Percentiles rank a stretch among this genome's conserved stretches.
Evolutionary conservation across 2,888 invertebrate genomes (phyloP).

Genomic region (Polymixis flavicincta): DNA sequence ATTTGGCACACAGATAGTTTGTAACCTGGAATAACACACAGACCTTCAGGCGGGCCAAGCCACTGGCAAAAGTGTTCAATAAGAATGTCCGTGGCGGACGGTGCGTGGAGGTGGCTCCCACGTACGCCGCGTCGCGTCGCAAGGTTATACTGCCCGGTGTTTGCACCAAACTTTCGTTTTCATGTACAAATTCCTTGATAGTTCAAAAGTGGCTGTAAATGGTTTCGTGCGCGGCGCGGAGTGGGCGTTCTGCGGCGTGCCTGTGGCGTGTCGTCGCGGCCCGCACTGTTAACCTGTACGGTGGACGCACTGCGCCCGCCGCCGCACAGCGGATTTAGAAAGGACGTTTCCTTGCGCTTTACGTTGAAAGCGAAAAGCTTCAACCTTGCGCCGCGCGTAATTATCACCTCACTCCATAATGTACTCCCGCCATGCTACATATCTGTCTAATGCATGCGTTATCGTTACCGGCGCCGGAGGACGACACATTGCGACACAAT

Average conservation of each 20-base stretch:
- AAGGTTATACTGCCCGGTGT: neutral
- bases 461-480: slow-evolving; percentile 13
- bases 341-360: slow-evolving; percentile 57
- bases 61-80: neutral
- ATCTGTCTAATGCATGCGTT: slow-evolving; percentile 30
- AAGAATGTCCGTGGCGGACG: neutral
- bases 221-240: neutral
- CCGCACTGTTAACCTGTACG: no score
- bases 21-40: neutral
- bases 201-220: neutral
- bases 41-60: no score
- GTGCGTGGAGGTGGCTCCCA: neutral
- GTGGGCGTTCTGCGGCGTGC: neutral
- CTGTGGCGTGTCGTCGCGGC: neutral
- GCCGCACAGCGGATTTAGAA: slow-evolving; percentile 53
- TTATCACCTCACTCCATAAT: slow-evolving; percentile 37
- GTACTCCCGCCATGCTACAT: slow-evolving; percentile 8
- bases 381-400: slow-evolving; percentile 51
- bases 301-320: neutral
- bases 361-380: slow-evolving; percentile 15
- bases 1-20: no score
- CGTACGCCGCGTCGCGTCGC: neutral
- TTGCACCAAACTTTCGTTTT: neutral
- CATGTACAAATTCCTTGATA: neutral
- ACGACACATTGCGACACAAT: slow-evolving; percentile 17